phyloP scores from a whole-genome alignment of 2,113 vertebrate genomes.

The Hiodon tergisus region DNA sequence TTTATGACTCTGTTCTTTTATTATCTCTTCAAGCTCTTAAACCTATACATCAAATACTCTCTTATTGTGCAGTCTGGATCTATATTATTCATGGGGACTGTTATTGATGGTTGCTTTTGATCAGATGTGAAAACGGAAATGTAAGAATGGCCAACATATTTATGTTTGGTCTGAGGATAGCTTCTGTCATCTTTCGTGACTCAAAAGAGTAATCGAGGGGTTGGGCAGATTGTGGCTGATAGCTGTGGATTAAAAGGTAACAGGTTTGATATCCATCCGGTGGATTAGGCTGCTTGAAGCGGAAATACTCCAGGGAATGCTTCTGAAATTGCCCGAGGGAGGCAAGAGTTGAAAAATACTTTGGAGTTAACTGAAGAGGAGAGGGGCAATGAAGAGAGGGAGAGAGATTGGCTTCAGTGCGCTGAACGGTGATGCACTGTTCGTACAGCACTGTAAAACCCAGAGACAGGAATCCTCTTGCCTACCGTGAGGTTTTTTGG shows the following conservation, averaged over 20 bases:
- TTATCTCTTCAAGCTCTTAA: neutral
- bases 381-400: neutral
- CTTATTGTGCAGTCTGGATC: neutral
- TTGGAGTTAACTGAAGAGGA: neutral
- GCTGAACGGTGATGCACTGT: neutral
- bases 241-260: conserved; percentile 22
- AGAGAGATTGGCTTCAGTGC: neutral
- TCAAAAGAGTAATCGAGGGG: conserved; percentile 4
- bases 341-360: too few species aligned
- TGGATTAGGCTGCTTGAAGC: conserved; percentile 2
- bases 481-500: too few species aligned
- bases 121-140: conserved; percentile 37
- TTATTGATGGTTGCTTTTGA: neutral
- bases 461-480: too few species aligned
- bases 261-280: conserved; percentile 13
- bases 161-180: neutral
- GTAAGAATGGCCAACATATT: neutral
- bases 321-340: neutral
- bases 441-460: neutral
- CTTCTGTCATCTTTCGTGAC: neutral
- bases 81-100: neutral
- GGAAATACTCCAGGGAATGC: neutral
- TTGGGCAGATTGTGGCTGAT: conserved; percentile 8
- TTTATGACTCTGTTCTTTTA: neutral
- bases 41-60: neutral